A percentile compares a stretch with the other conserved stretches of the same genome.
phyloP scores from a whole-genome alignment of 2,797 vertebrate genomes.

The Malurus leucopterus region DNA sequence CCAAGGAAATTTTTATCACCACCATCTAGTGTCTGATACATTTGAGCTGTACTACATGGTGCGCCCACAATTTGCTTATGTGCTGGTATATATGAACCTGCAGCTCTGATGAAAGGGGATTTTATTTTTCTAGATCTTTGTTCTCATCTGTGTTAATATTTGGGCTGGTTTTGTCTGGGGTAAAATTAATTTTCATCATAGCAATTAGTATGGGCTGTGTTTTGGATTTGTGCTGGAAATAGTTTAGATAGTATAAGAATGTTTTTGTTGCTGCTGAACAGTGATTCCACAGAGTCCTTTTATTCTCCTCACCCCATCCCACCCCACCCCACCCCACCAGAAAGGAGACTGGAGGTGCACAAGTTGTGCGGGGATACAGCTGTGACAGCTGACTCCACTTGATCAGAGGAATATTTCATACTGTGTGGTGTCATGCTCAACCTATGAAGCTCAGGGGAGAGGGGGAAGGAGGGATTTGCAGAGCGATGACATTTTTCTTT shows the following conservation, averaged over 20 bases:
- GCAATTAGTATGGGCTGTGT: neutral
- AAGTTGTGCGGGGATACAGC: neutral
- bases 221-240: neutral
- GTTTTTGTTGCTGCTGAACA: neutral
- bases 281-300: neutral
- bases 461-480: neutral
- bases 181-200: neutral
- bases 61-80: neutral
- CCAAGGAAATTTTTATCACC: neutral
- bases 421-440: fast-evolving
- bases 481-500: neutral
- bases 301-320: too few relatives aligned
- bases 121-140: neutral
- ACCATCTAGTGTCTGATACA: neutral
- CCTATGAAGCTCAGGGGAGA: neutral
- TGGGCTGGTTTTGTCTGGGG: neutral
- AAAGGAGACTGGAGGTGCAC: neutral
- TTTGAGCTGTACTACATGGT: fast-evolving
- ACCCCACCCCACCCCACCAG: too few relatives aligned
- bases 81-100: neutral
- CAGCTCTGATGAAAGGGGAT: neutral
- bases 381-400: neutral
- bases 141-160: neutral
- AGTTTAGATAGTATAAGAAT: too few relatives aligned
- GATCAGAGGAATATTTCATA: neutral